Evolutionary conservation across 2,113 vertebrate genomes (phyloP).

Genomic region (Callaeas wilsoni): DNA sequence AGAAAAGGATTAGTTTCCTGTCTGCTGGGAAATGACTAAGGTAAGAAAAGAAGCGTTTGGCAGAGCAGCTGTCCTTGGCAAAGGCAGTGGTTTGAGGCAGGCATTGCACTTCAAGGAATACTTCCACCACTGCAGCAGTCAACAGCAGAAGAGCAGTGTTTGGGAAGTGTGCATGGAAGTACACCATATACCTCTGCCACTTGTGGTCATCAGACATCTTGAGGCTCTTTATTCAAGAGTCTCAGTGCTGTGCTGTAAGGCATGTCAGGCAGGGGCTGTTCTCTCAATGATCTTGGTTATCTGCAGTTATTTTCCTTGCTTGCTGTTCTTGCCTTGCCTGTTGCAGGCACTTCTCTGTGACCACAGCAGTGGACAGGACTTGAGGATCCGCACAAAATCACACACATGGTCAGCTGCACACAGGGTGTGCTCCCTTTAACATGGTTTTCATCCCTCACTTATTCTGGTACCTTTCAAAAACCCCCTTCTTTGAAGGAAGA

Average conservation of each 20-base stretch:
- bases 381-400: not conserved
- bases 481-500: not conserved
- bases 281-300: not conserved
- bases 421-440: not conserved
- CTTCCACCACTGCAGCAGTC: not conserved
- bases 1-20: not conserved
- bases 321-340: not conserved
- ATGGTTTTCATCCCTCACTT: fast-evolving
- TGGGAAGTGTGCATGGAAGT: not conserved
- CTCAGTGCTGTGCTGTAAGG: not conserved
- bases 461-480: not conserved
- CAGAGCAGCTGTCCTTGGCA: not conserved
- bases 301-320: not conserved
- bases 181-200: not conserved
- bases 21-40: not conserved
- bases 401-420: fast-evolving
- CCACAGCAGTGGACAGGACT: not conserved
- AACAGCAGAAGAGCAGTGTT: not conserved
- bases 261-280: fast-evolving
- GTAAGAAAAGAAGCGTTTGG: not conserved
- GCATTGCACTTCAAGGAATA: not conserved
- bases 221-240: not conserved
- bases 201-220: not conserved
- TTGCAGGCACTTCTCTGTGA: not conserved
- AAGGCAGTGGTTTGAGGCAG: not conserved